Evolutionary conservation across 1,140 invertebrate genomes (phyloP), one percentile per base, ranked within the genome.

Genomic region (Brachystomella parvula): DNA sequence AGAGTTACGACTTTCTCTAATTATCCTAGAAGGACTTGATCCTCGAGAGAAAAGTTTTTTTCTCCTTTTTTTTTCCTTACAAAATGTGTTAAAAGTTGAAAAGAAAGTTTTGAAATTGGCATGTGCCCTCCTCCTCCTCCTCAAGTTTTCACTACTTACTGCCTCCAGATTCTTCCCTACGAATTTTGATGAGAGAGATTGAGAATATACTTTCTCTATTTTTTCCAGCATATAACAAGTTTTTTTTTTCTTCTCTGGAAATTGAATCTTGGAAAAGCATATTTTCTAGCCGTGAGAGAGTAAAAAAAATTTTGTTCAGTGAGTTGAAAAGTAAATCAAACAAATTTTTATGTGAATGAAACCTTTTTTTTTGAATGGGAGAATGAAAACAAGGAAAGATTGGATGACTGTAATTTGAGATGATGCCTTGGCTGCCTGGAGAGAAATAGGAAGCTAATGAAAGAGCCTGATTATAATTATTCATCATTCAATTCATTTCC

Each of bases 401-500:
- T 47, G 44, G n/a, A n/a, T n/a, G n/a, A n/a, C n/a, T n/a, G n/a
- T n/a, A n/a, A n/a, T n/a, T n/a, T n/a, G n/a, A n/a, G n/a, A n/a
- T n/a, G n/a, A n/a, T n/a, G n/a, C n/a, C n/a, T n/a, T n/a, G n/a
- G n/a, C n/a, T n/a, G n/a, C n/a, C n/a, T n/a, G n/a, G n/a, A 60
- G 58, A 39, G 35, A 35, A 35, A 3, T 21, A 31, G 35, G 31
- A 35, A 39, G 28, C 19, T 21, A 12, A 31, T 35, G 29, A 12
- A n/a, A 29, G 6, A 59, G 60, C 47, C 31, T 66, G 65, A 66
- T 62, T 66, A 53, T 53, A 53, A n/a, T 49, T 65, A 62, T 61
- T 60, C 64, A 61, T 66, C 60, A 61, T 56, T 66, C 65, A 62
- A 66, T 62, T 66, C 44, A 66, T 62, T 35, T 35, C 24, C 49